Percentiles rank a stretch among this genome's conserved stretches.
Conservation (phyloP, 2,888 invertebrate species). For the Alviniconcha strummeri region DNA sequence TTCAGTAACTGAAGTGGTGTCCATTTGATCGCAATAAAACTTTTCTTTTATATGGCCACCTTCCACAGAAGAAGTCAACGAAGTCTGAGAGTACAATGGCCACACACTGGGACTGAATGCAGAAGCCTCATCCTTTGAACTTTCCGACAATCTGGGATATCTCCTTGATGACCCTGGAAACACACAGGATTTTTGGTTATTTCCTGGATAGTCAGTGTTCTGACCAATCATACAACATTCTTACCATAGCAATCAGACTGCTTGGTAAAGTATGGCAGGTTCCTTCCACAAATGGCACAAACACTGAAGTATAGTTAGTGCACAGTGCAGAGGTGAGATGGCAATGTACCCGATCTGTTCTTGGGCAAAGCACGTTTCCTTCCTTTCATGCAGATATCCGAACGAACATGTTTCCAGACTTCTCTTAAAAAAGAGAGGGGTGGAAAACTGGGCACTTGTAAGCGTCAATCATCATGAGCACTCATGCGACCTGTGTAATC, state of each 20-base stretch:
- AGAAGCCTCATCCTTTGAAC: not conserved
- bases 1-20: not conserved
- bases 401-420: not conserved
- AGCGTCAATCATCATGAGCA: not conserved
- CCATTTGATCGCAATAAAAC: not conserved
- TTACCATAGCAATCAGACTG: not conserved
- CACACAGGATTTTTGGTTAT: conserved; percentile 8
- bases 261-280: not conserved
- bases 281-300: not conserved
- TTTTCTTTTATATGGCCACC: not conserved
- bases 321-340: too few relatives aligned
- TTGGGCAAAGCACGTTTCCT: not conserved
- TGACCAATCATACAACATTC: not conserved
- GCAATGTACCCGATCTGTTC: too few relatives aligned
- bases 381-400: not conserved
- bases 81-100: conserved; percentile 4
- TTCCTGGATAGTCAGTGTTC: not conserved
- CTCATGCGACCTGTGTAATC: conserved; percentile 9
- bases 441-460: not conserved
- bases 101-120: not conserved
- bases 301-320: too few relatives aligned
- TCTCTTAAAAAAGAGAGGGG: not conserved
- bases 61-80: not conserved
- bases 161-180: conserved; percentile 21
- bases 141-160: conserved; percentile 3